phyloP scores from a whole-genome alignment of 2,797 vertebrate species.

The Tauraco hartlaubi region DNA sequence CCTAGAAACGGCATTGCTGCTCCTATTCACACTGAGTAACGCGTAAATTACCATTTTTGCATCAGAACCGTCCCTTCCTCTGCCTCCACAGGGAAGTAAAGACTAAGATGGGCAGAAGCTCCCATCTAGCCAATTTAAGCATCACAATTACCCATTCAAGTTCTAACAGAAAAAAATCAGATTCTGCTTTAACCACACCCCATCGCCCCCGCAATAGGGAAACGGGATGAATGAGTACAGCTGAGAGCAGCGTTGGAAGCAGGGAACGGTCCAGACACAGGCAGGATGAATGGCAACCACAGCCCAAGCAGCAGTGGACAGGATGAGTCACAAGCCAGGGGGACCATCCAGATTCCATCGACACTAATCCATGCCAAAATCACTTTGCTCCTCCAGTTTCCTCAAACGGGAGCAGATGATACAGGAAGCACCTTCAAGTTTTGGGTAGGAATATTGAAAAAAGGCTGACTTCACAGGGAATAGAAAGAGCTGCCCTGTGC shows the following conservation, averaged over 20 bases:
- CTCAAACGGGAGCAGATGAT: not conserved
- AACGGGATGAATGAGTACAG: not conserved
- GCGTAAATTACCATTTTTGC: not conserved
- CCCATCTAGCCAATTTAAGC: not conserved
- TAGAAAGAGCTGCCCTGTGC: not conserved
- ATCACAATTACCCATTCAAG: not conserved
- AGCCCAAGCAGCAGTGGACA: not conserved
- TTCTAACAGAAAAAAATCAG: not conserved
- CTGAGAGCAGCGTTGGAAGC: not conserved
- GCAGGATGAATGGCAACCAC: not conserved
- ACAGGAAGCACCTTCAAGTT: not conserved
- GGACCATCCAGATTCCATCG: not conserved
- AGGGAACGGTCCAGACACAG: not conserved
- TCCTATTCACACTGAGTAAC: not conserved
- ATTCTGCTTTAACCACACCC: not conserved
- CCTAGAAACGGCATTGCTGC: not conserved
- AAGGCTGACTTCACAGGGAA: not conserved
- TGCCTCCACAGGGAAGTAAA: not conserved
- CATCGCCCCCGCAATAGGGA: accelerated
- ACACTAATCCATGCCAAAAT: not conserved
- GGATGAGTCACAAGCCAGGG: not conserved
- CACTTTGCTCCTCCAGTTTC: not conserved
- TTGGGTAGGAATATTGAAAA: not conserved
- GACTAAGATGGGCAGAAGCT: not conserved
- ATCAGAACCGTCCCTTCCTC: not conserved